Evolutionary conservation across 2,797 vertebrate species (phyloP).

Genomic region (Jordanella pulchra): DNA sequence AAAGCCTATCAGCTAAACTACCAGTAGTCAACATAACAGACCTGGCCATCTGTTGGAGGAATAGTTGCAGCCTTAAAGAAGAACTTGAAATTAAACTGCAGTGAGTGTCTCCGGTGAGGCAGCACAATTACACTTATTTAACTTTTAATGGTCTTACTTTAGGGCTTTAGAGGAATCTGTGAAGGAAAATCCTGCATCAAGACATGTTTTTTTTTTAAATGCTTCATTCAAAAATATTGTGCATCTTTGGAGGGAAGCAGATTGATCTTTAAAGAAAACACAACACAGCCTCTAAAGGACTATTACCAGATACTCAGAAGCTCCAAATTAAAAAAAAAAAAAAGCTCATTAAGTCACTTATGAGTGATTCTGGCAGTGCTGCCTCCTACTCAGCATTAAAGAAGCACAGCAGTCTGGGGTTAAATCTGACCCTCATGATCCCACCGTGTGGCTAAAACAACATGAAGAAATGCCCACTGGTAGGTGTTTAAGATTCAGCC

Average conservation of each 20-base stretch:
- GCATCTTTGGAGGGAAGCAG: neutral
- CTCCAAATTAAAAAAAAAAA: no score
- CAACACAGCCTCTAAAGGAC: neutral
- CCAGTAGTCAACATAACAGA: slow-evolving; percentile 43
- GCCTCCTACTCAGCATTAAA: slow-evolving; percentile 23
- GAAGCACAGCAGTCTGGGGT: slow-evolving; percentile 18
- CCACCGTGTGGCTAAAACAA: neutral
- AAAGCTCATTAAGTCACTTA: slow-evolving; percentile 54
- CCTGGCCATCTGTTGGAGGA: slow-evolving; percentile 51
- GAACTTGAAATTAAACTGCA: slow-evolving; percentile 36
- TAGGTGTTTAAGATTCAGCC: neutral
- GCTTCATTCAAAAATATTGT: neutral
- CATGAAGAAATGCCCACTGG: neutral
- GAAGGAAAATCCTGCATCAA: slow-evolving; percentile 20
- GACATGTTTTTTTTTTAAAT: slow-evolving; percentile 2
- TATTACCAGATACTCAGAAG: slow-evolving; percentile 15
- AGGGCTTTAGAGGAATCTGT: slow-evolving; percentile 27
- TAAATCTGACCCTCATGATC: slow-evolving; percentile 9
- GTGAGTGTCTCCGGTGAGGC: slow-evolving; percentile 9
- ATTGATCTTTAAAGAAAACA: slow-evolving; percentile 4
- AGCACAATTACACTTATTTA: slow-evolving; percentile 19
- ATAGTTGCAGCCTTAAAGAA: slow-evolving; percentile 38
- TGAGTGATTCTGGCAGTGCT: slow-evolving; percentile 32
- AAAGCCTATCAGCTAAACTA: slow-evolving; percentile 53
- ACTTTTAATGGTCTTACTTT: slow-evolving; percentile 14